Conservation (phyloP, 2,113 vertebrate species). For the Condylura cristata region DNA sequence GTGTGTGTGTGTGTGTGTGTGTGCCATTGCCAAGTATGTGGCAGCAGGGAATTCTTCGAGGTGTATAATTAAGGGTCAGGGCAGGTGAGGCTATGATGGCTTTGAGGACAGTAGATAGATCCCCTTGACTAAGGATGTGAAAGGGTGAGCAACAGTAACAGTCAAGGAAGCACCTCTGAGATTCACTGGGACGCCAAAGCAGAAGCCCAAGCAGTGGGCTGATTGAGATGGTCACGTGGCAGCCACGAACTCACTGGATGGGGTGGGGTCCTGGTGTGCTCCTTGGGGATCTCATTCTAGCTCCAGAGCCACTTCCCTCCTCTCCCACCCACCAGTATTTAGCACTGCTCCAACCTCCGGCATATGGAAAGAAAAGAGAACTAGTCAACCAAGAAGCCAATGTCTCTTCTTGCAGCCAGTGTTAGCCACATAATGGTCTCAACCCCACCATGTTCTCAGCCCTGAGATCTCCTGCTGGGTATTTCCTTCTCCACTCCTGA, state of each 20-base stretch:
- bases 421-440: neutral
- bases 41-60: neutral
- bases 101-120: neutral
- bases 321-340: neutral
- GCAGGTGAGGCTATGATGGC: neutral
- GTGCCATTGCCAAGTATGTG: neutral
- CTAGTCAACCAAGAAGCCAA: neutral
- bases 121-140: neutral
- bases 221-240: neutral
- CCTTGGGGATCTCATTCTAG: neutral
- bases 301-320: neutral
- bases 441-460: neutral
- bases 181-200: neutral
- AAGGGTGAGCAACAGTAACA: neutral
- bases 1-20: too few relatives aligned
- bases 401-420: neutral
- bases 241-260: neutral
- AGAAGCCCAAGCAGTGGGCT: neutral
- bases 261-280: accelerated
- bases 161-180: neutral
- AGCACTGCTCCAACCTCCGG: neutral
- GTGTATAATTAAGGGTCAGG: neutral
- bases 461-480: neutral
- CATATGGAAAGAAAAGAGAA: neutral
- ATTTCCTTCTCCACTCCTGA: neutral